Conservation (phyloP, 2,113 vertebrate genomes). For the Rhabdomys dilectus region DNA sequence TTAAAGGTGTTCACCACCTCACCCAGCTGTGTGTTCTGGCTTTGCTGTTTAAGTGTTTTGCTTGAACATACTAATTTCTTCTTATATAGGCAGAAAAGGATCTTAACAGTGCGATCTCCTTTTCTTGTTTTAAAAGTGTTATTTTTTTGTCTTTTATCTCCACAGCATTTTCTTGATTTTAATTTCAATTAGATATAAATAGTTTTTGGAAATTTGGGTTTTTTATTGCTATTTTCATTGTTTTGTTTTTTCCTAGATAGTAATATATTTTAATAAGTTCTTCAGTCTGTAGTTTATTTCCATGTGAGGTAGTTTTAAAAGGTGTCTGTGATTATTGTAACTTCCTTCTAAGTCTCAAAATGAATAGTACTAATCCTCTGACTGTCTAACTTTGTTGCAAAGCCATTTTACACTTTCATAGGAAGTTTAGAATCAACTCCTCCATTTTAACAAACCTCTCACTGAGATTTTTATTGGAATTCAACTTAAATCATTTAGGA, state of each 20-base stretch:
- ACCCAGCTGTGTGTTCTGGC: not conserved
- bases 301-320: not conserved
- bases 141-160: not conserved
- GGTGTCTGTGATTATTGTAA: not conserved
- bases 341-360: not conserved
- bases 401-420: not conserved
- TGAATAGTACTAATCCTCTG: not conserved
- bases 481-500: not conserved
- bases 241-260: not conserved
- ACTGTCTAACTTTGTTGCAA: not conserved
- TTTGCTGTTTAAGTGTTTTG: not conserved
- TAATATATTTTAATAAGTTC: not conserved
- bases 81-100: not conserved
- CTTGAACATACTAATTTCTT: not conserved
- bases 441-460: not conserved
- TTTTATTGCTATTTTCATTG: not conserved
- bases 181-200: not conserved
- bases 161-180: not conserved
- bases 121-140: not conserved
- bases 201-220: not conserved
- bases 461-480: constrained; percentile 1
- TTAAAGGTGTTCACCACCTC: not conserved
- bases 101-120: not conserved
- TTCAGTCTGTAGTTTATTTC: not conserved
- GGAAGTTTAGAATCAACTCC: not conserved